Evolutionary conservation across 2,113 vertebrate genomes (phyloP), one percentile per base, ranked within the genome.

Genomic region (Lutjanus erythropterus): DNA sequence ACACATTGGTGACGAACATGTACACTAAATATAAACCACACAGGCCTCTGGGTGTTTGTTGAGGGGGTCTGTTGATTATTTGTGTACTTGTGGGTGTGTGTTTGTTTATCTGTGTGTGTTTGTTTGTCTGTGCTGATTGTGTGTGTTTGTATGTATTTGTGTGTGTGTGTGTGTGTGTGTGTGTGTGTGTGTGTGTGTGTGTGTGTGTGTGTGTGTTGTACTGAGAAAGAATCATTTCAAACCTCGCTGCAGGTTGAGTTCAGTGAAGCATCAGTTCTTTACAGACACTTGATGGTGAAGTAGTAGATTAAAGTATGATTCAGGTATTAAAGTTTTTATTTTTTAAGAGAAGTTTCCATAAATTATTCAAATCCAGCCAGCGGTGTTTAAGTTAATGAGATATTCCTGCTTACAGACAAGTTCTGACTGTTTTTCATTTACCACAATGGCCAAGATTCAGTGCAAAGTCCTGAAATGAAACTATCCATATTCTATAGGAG

Each of bases 1-100:
- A 68, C 72, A 37, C 56, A 42, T 64, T 39, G 33, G 56, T 88
- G 75, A 73, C 80, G 80, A 80, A 84, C 75, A 80, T 75, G 39
- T 53, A 77, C 50, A 53, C 82, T 83, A 89, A 84, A 86, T 85
- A 85, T 87, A 83, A 85, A 76, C 67, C 33, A 15, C 50, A 37
- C 19, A 35, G 31, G 68, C 72, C 76, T 77, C 37, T 35, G 66
- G 81, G 56, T 86, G 74, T 82, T 83, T 81, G 75, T 52, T 47
- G 61, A 67, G 41, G 50, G 58, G 35, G 33, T 66, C 53, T 64
- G 49, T 82, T 80, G 9, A 21, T 58, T 68, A 41, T 76, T n/a
- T 78, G 21, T 64, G 62, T 62, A 15, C 12, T 2, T 58, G 33
- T 68, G 56, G 70, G 52, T 41, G 67, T 53, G n/a, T n/a, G n/a